These are phyloP conservation scores for Megaceryle alcyon DNA, from an alignment of 2,797 vertebrate species.

Conservation along the genomic window DNA sequence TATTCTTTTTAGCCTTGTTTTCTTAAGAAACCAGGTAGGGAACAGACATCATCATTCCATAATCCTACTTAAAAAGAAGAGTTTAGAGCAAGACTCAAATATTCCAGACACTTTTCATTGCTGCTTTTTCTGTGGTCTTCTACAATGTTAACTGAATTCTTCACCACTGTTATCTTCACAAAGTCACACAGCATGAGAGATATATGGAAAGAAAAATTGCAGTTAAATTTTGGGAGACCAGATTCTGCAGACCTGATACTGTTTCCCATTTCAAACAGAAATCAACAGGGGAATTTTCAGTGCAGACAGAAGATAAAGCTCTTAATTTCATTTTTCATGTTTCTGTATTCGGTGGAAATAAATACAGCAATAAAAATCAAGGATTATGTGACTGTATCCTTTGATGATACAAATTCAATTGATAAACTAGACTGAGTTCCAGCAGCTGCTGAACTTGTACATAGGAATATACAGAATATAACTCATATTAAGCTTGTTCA, in stretches of 20 bases:
- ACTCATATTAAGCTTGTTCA: background rate
- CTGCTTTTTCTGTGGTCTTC: background rate
- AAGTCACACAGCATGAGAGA: background rate
- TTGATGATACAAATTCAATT: background rate
- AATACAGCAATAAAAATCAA: background rate
- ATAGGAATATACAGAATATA: background rate
- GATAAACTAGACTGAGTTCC: background rate
- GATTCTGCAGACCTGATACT: background rate
- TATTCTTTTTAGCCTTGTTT: too few species aligned
- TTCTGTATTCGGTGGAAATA: background rate
- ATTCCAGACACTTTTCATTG: background rate
- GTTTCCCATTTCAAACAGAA: background rate
- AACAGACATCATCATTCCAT: background rate
- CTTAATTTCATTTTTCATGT: background rate
- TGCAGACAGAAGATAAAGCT: background rate
- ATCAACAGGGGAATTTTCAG: background rate
- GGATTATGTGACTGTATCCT: background rate
- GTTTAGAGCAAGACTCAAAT: background rate
- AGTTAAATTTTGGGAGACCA: too few species aligned
- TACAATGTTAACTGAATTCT: background rate
- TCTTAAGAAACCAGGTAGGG: too few species aligned
- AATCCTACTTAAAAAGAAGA: background rate
- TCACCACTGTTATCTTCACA: background rate
- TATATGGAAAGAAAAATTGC: background rate
- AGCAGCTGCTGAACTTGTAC: background rate